phyloP scores from a whole-genome alignment of 1,140 invertebrate species.

The Pseudomyrmex sp. region DNA sequence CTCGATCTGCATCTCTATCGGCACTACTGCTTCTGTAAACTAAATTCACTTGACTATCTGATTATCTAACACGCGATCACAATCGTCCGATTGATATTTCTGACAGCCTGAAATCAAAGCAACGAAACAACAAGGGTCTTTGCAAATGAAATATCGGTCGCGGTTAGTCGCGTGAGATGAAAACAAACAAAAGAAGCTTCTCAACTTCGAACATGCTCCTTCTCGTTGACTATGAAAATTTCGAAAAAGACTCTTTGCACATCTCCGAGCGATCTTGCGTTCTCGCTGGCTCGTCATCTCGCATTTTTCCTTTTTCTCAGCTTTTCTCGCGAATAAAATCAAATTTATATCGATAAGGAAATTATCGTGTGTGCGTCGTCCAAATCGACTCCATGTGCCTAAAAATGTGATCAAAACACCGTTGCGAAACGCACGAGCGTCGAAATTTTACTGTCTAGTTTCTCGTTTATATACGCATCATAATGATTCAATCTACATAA shows the following conservation, averaged over 20 bases:
- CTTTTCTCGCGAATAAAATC: slow-evolving; percentile 65
- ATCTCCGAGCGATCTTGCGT: slow-evolving; percentile 47
- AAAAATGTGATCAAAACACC: slow-evolving; percentile 66
- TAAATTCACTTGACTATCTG: slow-evolving; percentile 49
- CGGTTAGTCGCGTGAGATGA: slow-evolving; percentile 2
- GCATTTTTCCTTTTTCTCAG: slow-evolving; percentile 56
- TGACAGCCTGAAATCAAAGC: background rate
- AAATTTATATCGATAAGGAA: slow-evolving; percentile 41
- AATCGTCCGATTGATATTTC: slow-evolving; percentile 40
- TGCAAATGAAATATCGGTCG: slow-evolving; percentile 48
- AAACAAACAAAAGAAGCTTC: slow-evolving; percentile 51
- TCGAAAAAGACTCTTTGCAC: slow-evolving; percentile 21
- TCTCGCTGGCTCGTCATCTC: slow-evolving; percentile 49
- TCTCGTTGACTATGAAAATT: slow-evolving; percentile 56
- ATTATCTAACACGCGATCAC: slow-evolving; percentile 20
- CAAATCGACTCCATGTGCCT: slow-evolving; percentile 70
- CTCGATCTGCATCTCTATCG: slow-evolving; percentile 20
- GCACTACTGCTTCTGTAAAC: slow-evolving; percentile 38
- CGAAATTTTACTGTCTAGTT: slow-evolving; percentile 27
- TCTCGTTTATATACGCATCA: slow-evolving; percentile 33
- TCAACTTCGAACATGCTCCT: slow-evolving; percentile 66
- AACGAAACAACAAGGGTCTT: slow-evolving; percentile 1
- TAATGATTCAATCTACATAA: background rate
- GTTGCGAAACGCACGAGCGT: slow-evolving; percentile 39
- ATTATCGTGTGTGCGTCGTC: slow-evolving; percentile 54